A percentile compares a stretch with the other conserved stretches of the same genome.
These are phyloP conservation scores for Drosophila nasuta DNA, from an alignment of 1,140 invertebrate genomes.

Conservation along the genomic window DNA sequence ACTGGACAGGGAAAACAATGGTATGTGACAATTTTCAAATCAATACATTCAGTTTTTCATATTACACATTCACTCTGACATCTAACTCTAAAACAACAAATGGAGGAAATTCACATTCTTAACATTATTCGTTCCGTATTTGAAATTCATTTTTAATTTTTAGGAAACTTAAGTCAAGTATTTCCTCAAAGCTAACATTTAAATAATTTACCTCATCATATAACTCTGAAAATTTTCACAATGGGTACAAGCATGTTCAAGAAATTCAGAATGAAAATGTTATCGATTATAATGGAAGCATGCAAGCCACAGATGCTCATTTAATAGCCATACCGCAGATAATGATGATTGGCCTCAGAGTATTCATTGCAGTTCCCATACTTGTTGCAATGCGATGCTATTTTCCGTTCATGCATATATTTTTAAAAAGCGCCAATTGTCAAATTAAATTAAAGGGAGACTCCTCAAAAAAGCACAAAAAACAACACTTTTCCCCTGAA, in stretches of 20 bases:
- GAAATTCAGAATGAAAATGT: slow-evolving; percentile 12
- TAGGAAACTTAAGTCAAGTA: slow-evolving; percentile 70
- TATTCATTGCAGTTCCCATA: slow-evolving; percentile 54
- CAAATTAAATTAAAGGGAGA: slow-evolving; percentile 40
- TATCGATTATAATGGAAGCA: slow-evolving; percentile 32
- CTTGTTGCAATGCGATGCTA: slow-evolving; percentile 50
- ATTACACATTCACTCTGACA: slow-evolving; percentile 15
- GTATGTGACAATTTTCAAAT: slow-evolving; percentile 85
- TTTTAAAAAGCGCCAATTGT: slow-evolving; percentile 50
- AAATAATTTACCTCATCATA: slow-evolving; percentile 35
- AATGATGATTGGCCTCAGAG: slow-evolving; percentile 40
- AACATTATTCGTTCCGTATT: slow-evolving; percentile 55
- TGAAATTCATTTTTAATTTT: slow-evolving; percentile 62
- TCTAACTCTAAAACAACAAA: background rate
- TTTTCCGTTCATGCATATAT: slow-evolving; percentile 52
- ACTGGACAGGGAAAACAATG: slow-evolving; percentile 99
- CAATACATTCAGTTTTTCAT: slow-evolving; percentile 8
- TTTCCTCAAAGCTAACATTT: slow-evolving; percentile 35
- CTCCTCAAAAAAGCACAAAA: slow-evolving; percentile 23
- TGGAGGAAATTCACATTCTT: slow-evolving; percentile 9
- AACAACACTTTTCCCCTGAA: slow-evolving; percentile 8
- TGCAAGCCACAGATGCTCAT: slow-evolving; percentile 35
- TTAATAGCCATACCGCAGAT: slow-evolving; percentile 2
- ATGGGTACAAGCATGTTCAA: slow-evolving; percentile 45
- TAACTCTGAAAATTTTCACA: slow-evolving; percentile 44